Evolutionary conservation across 2,113 vertebrate species (phyloP), one percentile per base, ranked within the genome.

Genomic region (Neolamprologus sp.): DNA sequence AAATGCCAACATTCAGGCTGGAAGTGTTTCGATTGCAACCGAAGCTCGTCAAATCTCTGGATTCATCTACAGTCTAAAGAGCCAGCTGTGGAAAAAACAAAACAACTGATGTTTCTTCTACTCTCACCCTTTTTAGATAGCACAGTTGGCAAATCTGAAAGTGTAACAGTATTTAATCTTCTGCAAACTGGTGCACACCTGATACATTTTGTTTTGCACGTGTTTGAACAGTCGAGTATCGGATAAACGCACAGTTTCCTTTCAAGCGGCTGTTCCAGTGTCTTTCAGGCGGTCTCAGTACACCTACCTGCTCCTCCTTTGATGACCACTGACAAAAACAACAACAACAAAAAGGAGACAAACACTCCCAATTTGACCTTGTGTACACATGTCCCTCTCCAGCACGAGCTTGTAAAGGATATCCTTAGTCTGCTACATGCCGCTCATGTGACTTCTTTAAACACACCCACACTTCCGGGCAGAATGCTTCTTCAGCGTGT

Each of bases 401-500:
- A 85, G 82, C 85, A 57, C 63, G 35, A 54, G 91, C 75, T 71
- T 83, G 35, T 40, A 31, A 81, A 83, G 73, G 14, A 60, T 87
- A 83, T 88, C 92, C 87, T 82, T 12, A 55, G 37, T 78, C 71
- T 55, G 42, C 81, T 5, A 68, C 28, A 7, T 17, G 28, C 33
- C 11, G 73, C 11, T 51, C 79, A 55, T 4, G 63, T 95, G 47
- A 68, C 63, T 13, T 75, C 53, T 58, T 99, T 96, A 99, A 91
- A 99, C 95, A 13, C 98, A 99, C 89, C 96, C 98, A 93, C 98
- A 99, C 95, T 97, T 98, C 93, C 98, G 97, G 10, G 98, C 98
- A 92, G 98, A 99, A 97, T 99, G 98, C 97, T 99, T 98, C 95
- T 97, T 98, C 90, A 99, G 96, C 75, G 98, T 98, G 95, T 99